phyloP scores from a whole-genome alignment of 2,797 vertebrate species.

The Myotis vivesi region DNA sequence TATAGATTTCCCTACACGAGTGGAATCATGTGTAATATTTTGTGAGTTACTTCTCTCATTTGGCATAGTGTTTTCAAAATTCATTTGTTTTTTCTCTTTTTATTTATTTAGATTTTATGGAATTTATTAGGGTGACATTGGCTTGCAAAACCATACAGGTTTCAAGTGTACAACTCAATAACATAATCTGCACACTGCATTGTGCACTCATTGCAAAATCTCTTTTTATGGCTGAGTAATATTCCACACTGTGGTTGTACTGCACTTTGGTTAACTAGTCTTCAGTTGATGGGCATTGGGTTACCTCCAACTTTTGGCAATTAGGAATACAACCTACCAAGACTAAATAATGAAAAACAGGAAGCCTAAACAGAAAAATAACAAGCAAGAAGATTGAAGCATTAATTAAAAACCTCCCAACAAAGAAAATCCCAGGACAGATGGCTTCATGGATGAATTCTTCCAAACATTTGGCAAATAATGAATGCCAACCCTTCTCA shows the following conservation, averaged over 20 bases:
- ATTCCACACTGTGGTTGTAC: not conserved
- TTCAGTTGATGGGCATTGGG: not conserved
- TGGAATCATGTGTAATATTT: not conserved
- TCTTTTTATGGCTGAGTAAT: not conserved
- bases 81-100: not conserved
- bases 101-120: not conserved
- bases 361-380: not conserved
- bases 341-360: not conserved
- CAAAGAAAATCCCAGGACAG: not conserved
- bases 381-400: not conserved
- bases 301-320: not conserved
- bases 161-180: not conserved
- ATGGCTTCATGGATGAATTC: not conserved
- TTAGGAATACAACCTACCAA: not conserved
- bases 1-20: not conserved
- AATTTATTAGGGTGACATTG: not conserved
- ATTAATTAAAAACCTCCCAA: not conserved
- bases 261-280: not conserved
- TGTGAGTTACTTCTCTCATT: not conserved
- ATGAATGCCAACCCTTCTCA: not conserved
- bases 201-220: not conserved
- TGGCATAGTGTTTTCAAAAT: not conserved
- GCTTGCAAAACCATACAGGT: not conserved
- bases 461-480: not conserved
- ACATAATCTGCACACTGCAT: not conserved